Base-by-base conservation (phyloP, 2,797 vertebrate genomes). In the Rhinoraja longicauda region DNA sequence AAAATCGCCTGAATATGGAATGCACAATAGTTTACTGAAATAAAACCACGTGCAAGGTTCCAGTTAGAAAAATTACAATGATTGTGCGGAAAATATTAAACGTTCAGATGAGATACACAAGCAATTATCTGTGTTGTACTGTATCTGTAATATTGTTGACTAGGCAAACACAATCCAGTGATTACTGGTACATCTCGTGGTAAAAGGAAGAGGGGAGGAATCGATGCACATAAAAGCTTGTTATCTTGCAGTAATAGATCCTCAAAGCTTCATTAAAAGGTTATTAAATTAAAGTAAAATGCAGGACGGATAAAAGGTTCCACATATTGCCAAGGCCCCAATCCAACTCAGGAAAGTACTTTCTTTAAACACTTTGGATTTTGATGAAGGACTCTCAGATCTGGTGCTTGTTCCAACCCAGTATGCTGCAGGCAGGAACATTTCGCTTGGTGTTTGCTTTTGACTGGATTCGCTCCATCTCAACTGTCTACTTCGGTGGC, bases 71-170 rank as follows among this genome's bases (percentile, higher is more conserved):
- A 29, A 75, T 73, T 45, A 32, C 64, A 75, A 75, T 73, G 24
- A 70, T 90, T 17, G 36, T 26, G 26, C 3, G 45, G 21, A 73
- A 70, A 75, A 73, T 29, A 75, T 75, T 92, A 73, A 53, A 92
- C 26, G 4, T 70, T 36, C 70, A 45, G 36, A 92, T 45, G 19
- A 70, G 36, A 9, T 64, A 90, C 67, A 72, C 26, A 53, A 15
- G 19, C 70, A 92, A 53, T 92, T 72, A 91, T 15, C 29, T 88
- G 84, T 67, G n/a, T 15, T 88, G n/a, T 88, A 45, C 67, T 53
- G 70, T 13, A n/a, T 32, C 4, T 70, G 26, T 15, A 39, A 90
- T 24, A 12, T 72, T 21, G 1, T 39, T 90, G 70, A 29, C 1
- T 36, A 45, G 6, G 26, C 17, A 88, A 67, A 88, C 59, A 57